These are phyloP conservation scores for Brachyrhaphis roseni DNA, from an alignment of 2,797 vertebrate genomes.

Conservation along the genomic window DNA sequence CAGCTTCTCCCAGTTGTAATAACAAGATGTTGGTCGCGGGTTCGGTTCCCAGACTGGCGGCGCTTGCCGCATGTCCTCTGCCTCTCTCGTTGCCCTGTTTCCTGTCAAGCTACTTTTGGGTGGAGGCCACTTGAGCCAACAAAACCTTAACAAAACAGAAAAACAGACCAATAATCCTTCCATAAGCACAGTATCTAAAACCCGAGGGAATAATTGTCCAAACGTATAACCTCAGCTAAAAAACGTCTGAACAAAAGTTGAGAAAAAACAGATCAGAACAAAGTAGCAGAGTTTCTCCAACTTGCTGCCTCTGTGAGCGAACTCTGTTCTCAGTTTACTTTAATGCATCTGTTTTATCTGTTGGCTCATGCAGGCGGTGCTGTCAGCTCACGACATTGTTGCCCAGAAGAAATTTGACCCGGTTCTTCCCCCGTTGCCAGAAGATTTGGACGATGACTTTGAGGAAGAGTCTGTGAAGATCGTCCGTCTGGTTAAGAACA, in stretches of 20 bases:
- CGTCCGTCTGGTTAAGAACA: constrained; percentile 93
- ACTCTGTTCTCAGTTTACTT: background rate
- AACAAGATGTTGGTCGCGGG: no score
- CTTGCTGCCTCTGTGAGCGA: background rate
- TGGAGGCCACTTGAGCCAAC: no score
- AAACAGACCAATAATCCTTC: background rate
- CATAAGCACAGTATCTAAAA: background rate
- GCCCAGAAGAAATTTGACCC: constrained; percentile 96
- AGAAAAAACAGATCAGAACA: background rate
- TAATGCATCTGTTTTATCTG: background rate
- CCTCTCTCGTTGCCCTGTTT: no score
- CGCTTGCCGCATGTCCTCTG: no score
- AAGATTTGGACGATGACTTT: constrained; percentile 88
- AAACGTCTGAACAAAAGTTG: background rate
- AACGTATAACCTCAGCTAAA: background rate
- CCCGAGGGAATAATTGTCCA: background rate
- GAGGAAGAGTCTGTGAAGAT: constrained; percentile 97
- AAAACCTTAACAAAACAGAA: background rate
- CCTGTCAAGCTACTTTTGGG: no score
- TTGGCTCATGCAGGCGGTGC: constrained; percentile 82
- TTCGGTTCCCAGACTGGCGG: no score
- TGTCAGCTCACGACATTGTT: constrained; percentile 92
- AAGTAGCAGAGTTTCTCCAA: background rate
- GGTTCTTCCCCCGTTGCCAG: constrained; percentile 89
- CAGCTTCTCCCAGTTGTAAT: no score